Evolutionary conservation across 2,888 invertebrate genomes (phyloP), one percentile per base, ranked within the genome.

Genomic region (Apotomis turbidana): DNA sequence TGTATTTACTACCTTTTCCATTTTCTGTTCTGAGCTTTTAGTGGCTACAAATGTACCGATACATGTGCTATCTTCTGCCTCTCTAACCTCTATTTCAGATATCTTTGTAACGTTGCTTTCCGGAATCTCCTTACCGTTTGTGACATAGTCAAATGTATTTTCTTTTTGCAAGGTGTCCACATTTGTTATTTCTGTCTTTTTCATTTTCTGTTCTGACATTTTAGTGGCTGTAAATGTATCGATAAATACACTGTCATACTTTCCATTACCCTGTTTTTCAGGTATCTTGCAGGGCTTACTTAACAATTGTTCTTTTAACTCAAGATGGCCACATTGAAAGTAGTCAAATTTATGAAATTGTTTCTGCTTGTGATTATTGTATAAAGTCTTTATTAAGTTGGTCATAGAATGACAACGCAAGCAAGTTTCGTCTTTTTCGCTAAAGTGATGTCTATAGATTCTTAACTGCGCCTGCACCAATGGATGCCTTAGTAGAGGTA

Each of bases 161-260:
- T 74, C 70, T 6, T 76, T 76, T 3, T 68, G 61, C 58, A 76
- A 74, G 12, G 70, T 9, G 10, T 10, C 9, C 9, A 49, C 5
- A 49, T 49, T 49, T 49, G 49, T 49, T 10, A 49, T 63, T 55
- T 69, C 73, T 5, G 78, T 67, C 36, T 77, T 75, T 61, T 76
- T 74, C 59, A 77, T 74, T 71, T 76, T 79, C 13, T 78, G 69
- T 4, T 85, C 86, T 61, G 85, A 80, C 10, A 36, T 36, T 12
- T 36, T 36, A 36, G 15, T 15, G 4, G 27, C 36, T 12, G 38
- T 3, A n/a, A 6, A n/a, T 58, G 58, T n/a, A 5, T 49, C 9
- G 27, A 58, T 6, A 38, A 38, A n/a, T 38, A 36, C 4, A n/a
- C 58, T 41, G 38, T 27, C 9, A 8, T 15, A 5, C 8, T 6